Percentiles rank a stretch among this genome's conserved stretches.
Evolutionary conservation across 2,113 vertebrate genomes (phyloP).

Genomic region (Scomber scombrus): DNA sequence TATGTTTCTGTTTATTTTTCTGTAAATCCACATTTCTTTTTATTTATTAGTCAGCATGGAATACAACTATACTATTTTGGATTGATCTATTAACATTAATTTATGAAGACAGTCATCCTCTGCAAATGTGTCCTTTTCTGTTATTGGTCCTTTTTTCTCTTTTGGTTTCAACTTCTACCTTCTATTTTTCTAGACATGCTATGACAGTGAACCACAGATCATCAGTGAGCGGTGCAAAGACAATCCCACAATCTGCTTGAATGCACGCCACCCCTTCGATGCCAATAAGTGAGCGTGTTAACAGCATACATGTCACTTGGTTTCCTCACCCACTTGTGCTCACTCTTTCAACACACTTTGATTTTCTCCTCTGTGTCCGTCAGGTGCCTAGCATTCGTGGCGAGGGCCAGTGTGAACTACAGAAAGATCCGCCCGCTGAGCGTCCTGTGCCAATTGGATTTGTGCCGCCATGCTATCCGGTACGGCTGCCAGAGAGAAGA

Average conservation of each 20-base stretch:
- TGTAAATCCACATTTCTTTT: neutral
- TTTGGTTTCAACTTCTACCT: neutral
- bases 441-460: slow-evolving; percentile 87
- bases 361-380: neutral
- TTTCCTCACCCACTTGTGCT: neutral
- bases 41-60: too few relatives aligned
- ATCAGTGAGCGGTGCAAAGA: slow-evolving; percentile 93
- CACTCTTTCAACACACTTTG: neutral
- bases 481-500: slow-evolving; percentile 90
- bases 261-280: slow-evolving; percentile 90
- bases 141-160: neutral
- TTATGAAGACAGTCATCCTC: neutral
- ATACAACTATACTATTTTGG: neutral
- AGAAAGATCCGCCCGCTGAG: slow-evolving; percentile 92
- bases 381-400: slow-evolving; percentile 94
- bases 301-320: neutral
- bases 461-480: slow-evolving; percentile 90
- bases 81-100: neutral
- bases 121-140: neutral
- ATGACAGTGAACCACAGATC: slow-evolving; percentile 92
- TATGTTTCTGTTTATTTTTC: neutral
- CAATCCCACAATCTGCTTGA: slow-evolving; percentile 86
- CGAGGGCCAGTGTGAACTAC: slow-evolving; percentile 89
- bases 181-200: slow-evolving; percentile 87
- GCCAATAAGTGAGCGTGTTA: slow-evolving; percentile 91